phyloP scores from a whole-genome alignment of 2,888 invertebrate genomes.

The Folsomia manolachei region DNA sequence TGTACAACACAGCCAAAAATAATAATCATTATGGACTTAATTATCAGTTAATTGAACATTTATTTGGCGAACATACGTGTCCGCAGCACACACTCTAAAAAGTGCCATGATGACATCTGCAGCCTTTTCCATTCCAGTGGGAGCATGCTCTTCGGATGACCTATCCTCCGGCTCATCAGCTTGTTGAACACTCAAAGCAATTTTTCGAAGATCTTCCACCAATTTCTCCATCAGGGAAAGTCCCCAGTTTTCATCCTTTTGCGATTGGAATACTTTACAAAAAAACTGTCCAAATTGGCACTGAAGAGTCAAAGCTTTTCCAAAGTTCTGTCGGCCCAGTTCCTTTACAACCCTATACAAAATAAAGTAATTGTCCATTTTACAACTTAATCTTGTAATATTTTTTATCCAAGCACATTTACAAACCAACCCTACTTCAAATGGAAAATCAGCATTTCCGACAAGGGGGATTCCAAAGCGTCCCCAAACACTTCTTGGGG shows the following conservation, averaged over 20 bases:
- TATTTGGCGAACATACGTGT: slow-evolving; percentile 62
- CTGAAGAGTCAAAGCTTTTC: slow-evolving; percentile 73
- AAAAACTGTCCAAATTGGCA: slow-evolving; percentile 73
- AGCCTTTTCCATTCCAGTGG: slow-evolving; percentile 58
- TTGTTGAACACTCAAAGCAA: slow-evolving; percentile 76
- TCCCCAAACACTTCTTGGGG: slow-evolving; percentile 70
- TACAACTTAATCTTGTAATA: too few species aligned
- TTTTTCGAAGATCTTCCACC: slow-evolving; percentile 82
- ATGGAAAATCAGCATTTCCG: slow-evolving; percentile 72
- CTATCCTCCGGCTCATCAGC: slow-evolving; percentile 53
- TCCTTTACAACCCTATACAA: slow-evolving; percentile 58
- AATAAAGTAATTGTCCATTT: too few species aligned
- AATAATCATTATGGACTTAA: background rate
- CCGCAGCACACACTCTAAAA: slow-evolving; percentile 91
- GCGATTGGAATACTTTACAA: slow-evolving; percentile 75
- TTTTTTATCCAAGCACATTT: background rate
- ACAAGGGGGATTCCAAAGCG: slow-evolving; percentile 68
- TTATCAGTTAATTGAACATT: background rate
- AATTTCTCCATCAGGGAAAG: slow-evolving; percentile 88
- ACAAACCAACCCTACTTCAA: slow-evolving; percentile 62
- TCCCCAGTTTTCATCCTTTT: slow-evolving; percentile 95
- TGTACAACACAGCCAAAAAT: slow-evolving; percentile 46
- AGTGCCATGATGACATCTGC: slow-evolving; percentile 90
- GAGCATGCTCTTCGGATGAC: slow-evolving; percentile 55
- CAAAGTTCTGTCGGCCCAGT: slow-evolving; percentile 57